Conservation (phyloP, 2,797 vertebrate genomes). For the Sylvilagus floridanus region DNA sequence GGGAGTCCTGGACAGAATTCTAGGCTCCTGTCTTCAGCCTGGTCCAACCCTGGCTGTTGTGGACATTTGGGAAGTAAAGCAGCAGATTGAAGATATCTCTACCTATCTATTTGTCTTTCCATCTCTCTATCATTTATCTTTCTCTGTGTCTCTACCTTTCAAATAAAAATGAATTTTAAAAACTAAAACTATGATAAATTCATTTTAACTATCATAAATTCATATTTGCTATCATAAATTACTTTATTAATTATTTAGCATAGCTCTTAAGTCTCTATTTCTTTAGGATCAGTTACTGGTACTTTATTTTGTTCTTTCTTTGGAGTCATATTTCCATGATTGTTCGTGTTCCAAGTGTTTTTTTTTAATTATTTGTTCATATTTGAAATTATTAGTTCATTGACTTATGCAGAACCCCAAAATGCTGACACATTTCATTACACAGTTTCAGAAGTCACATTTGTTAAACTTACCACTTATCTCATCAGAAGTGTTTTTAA, state of each 20-base stretch:
- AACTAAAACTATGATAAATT: neutral
- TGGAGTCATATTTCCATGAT: neutral
- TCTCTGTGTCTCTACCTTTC: too few species aligned
- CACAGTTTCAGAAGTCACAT: neutral
- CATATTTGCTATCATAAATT: neutral
- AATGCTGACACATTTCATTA: slow-evolving; percentile 20
- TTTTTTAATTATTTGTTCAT: neutral
- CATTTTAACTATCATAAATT: neutral
- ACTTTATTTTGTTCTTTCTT: neutral
- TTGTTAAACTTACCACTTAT: neutral
- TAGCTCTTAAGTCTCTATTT: neutral
- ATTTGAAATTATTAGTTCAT: neutral
- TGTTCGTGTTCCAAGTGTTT: neutral
- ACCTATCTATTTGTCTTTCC: too few species aligned
- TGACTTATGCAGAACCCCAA: neutral
- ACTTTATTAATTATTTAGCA: neutral
- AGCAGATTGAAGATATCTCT: too few species aligned
- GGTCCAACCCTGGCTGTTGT: too few species aligned
- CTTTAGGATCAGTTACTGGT: neutral
- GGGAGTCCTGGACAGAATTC: too few species aligned
- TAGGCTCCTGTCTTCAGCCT: too few species aligned
- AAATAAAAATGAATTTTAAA: too few species aligned
- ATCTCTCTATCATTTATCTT: too few species aligned
- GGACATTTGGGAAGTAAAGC: too few species aligned
- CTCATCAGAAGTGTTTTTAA: neutral